Evolutionary conservation across 2,888 invertebrate genomes (phyloP).

Genomic region (Disparrhopalites patrizii): DNA sequence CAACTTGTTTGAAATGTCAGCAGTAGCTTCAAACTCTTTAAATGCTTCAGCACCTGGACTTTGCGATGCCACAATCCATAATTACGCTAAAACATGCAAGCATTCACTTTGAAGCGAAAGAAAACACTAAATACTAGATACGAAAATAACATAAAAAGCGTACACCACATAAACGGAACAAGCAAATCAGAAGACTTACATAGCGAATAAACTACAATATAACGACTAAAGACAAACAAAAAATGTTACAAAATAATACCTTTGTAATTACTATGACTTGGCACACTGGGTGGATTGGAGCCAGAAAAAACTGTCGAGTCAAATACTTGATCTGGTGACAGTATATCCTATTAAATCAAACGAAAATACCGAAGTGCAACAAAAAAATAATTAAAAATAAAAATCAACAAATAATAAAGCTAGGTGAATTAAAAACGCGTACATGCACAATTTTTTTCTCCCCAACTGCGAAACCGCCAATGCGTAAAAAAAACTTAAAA

Average conservation of each 20-base stretch:
- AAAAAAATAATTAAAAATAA: conserved; percentile 36
- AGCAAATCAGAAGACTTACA: conserved; percentile 4
- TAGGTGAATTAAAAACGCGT: too few relatives aligned
- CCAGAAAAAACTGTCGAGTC: conserved; percentile 76
- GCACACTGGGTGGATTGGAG: conserved; percentile 82
- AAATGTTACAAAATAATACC: conserved; percentile 32
- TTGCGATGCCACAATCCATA: too few relatives aligned
- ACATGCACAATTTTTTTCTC: too few relatives aligned
- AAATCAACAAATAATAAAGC: too few relatives aligned
- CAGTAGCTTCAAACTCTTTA: too few relatives aligned
- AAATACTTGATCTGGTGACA: conserved; percentile 86
- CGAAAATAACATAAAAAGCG: conserved; percentile 1
- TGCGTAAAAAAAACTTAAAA: too few relatives aligned
- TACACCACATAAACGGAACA: neutral
- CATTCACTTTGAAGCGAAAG: neutral
- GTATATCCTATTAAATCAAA: conserved; percentile 66
- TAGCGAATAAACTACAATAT: conserved; percentile 5
- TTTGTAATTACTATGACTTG: conserved; percentile 56
- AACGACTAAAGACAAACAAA: conserved; percentile 10
- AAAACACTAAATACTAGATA: neutral
- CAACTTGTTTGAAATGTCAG: too few relatives aligned
- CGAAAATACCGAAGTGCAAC: conserved; percentile 49
- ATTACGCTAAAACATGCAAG: too few relatives aligned
- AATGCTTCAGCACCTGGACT: too few relatives aligned
- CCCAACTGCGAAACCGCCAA: too few relatives aligned